Base-by-base conservation (phyloP, 37 sponge, comb jelly and placozoan species). In the Cladorhizidae sp. region DNA sequence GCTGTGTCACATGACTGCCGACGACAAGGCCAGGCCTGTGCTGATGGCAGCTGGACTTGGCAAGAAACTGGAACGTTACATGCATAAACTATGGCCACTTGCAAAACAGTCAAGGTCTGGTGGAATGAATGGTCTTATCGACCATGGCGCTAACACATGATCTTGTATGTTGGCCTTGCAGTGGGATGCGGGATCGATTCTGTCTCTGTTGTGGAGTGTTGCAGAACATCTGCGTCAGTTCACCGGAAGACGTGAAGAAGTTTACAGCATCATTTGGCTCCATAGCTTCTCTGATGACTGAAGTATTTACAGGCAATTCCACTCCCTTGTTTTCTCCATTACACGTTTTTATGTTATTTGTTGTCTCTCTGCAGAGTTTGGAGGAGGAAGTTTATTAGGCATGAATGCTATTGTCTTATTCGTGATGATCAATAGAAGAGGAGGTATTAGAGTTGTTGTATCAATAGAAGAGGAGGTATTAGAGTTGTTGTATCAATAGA, bases 1-100 rank as follows among this genome's bases (percentile, higher is more conserved):
- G 0, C 49, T 86, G 39, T 70, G 78, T 72, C 91, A 91, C 40
- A 63, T 91, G 58, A 77, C 73, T 6, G 83, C 79, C 2, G 91
- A 91, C 0, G 87, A 86, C 52, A 78, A 36, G 40, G 67, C 87
- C 57, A 72, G 91, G 37, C 36, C 26, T 12, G 62, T 73, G 20
- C 61, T 90, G 45, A 28, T 83, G 32, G 9, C 58, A 35, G 67
- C 71, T 35, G 31, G 64, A 17, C 40, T 90, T 21, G 72, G 21
- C 18, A 31, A 40, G 29, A 15, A 77, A 20, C 8, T 90, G 64
- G 54, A 31, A 39, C 26, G 29, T 11, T 64, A 85, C 76, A 55
- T 90, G 45, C 43, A 70, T 43, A 11, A 9, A 0, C 43, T 77
- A 7, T 51, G 15, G 25, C 75, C 26, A 52, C 63, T 76, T 11